Conservation (phyloP, 2,888 invertebrate genomes). For the Teleogryllus oceanicus region DNA sequence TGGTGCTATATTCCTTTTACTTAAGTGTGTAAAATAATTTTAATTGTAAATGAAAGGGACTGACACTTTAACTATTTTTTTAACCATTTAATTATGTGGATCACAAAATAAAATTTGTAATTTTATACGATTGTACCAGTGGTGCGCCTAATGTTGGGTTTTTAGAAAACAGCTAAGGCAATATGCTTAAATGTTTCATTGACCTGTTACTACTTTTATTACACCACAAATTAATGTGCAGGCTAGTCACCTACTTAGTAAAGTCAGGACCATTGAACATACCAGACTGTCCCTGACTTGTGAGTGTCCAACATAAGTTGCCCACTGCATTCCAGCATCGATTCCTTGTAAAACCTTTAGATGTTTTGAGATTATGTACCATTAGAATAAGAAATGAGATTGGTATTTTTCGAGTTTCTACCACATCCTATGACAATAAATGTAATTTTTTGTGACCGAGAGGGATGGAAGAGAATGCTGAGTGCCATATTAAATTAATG, state of each 20-base stretch:
- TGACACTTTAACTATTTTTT: constrained; percentile 9
- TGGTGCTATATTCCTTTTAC: constrained; percentile 10
- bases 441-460: no score
- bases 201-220: background rate
- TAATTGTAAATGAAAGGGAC: background rate
- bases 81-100: constrained; percentile 2
- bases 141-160: no score
- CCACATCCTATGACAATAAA: no score
- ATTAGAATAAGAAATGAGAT: no score
- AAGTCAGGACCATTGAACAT: background rate
- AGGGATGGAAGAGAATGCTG: no score
- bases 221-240: background rate
- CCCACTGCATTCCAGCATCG: no score
- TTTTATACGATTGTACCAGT: no score
- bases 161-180: no score
- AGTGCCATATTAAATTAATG: no score
- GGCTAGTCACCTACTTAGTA: background rate
- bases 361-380: background rate
- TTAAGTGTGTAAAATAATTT: constrained; percentile 9
- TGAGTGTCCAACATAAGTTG: no score
- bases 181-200: no score
- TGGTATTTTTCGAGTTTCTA: no score
- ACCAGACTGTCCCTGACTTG: background rate
- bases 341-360: background rate
- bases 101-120: background rate